Conservation (phyloP, 2,888 invertebrate genomes). For the Choreutis nemorana region DNA sequence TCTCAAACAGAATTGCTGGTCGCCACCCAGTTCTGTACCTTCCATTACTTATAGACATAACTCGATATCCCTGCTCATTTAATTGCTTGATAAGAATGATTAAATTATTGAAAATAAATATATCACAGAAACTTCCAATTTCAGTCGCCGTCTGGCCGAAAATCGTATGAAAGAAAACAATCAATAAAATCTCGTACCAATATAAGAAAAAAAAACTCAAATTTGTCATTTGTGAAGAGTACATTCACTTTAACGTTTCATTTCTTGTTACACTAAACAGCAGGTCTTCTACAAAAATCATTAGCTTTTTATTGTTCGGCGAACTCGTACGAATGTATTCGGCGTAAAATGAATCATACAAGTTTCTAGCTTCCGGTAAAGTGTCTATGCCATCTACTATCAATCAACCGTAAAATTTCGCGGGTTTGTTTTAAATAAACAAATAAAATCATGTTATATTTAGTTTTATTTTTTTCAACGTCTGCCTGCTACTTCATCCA, state of each 20-base stretch:
- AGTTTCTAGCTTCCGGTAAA: too few relatives aligned
- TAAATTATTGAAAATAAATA: conserved; percentile 65
- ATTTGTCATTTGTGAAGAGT: conserved; percentile 64
- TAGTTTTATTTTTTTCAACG: too few relatives aligned
- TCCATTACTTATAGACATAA: conserved; percentile 69
- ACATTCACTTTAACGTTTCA: conserved; percentile 64
- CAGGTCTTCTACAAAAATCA: neutral
- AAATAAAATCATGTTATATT: too few relatives aligned
- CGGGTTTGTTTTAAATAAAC: too few relatives aligned
- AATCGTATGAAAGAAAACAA: conserved; percentile 68
- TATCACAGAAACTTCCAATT: conserved; percentile 67
- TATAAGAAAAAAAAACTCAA: conserved; percentile 67
- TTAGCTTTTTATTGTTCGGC: too few relatives aligned
- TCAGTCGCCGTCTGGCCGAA: conserved; percentile 68
- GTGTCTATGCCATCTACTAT: too few relatives aligned
- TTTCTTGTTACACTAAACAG: conserved; percentile 20
- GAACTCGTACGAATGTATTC: too few relatives aligned
- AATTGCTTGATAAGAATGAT: conserved; percentile 65
- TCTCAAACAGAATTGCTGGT: conserved; percentile 88
- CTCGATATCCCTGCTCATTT: conserved; percentile 67
- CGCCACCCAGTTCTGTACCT: conserved; percentile 70
- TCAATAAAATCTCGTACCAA: conserved; percentile 69
- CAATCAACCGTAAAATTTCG: too few relatives aligned
- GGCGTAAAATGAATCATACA: too few relatives aligned
- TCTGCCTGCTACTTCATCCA: too few relatives aligned